Base-by-base conservation (phyloP, 2,113 vertebrate genomes). In the Chloebia gouldiae region DNA sequence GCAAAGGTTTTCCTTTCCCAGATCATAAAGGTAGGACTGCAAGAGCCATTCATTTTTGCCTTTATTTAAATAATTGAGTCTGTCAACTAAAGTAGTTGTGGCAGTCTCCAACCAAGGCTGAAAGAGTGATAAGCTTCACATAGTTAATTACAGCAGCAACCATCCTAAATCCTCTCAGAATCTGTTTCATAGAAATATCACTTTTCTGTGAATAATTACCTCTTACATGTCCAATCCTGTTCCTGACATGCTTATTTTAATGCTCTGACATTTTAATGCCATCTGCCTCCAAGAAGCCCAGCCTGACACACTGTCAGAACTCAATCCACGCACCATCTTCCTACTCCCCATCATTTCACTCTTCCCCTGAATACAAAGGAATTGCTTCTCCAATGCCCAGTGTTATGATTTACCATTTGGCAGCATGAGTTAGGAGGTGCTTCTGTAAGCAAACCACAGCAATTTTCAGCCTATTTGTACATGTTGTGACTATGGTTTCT, bases 251-350 rank as follows among this genome's bases (percentile, higher is more conserved):
- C 69, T 61, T 81, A 95, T 93, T 92, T 95, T 93, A 92, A 88
- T 75, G 45, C 53, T 83, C 49, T 93, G 82, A 94, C 85, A 92
- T 94, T 90, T 95, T 92, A 91, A 93, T 88, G 92, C 90, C 94
- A 84, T 87, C 80, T 68, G 65, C 71, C 22, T 47, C 77, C 71
- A 88, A 59, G 81, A 81, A 96, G 81, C 42, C 77, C 86, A 89
- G 88, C 71, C 92, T 97, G 86, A 66, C 44, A 16, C 4, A 0
- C 90, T 97, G 90, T 92, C 77, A 81, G 76, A 40, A 50, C 76
- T 70, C 86, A 87, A 63, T 92, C 69, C 86, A 83, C 51, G 24
- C 57, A 60, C 57, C 53, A 8, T 68, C 86, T 88, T 92, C 57
- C 94, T 82, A 86, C 90, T 92, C 83, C 61, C 65, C 86, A 81